These are phyloP conservation scores for Pseudotriccus pelzelni DNA, from an alignment of 2,797 vertebrate species.

Conservation along the genomic window DNA sequence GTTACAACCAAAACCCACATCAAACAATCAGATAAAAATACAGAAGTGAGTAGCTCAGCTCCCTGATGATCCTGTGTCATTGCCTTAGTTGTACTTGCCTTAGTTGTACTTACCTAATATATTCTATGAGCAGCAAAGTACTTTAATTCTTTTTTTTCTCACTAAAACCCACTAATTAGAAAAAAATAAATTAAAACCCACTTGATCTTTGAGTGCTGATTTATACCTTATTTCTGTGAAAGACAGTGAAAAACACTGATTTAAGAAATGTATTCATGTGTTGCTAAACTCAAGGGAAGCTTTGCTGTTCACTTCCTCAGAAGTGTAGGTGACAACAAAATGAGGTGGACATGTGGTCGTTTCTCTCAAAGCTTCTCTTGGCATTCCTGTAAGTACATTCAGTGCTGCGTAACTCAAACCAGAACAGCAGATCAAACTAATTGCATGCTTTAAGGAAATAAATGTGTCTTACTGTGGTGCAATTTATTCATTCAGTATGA, in stretches of 20 bases:
- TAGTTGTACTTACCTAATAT: background rate
- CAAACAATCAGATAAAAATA: background rate
- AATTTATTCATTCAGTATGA: background rate
- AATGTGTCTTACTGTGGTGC: background rate
- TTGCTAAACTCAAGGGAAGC: background rate
- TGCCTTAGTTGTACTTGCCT: background rate
- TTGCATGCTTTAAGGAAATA: background rate
- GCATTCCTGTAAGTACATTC: background rate
- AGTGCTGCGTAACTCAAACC: background rate
- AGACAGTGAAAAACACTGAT: background rate
- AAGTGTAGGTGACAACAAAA: background rate
- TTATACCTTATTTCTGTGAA: background rate
- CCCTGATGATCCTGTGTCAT: background rate
- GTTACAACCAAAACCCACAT: background rate
- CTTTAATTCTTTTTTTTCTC: background rate
- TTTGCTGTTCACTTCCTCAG: background rate
- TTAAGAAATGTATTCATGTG: background rate
- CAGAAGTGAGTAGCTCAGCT: background rate
- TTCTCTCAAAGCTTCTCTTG: background rate
- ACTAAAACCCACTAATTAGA: background rate
- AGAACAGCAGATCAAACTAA: background rate
- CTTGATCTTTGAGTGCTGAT: background rate
- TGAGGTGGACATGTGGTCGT: background rate
- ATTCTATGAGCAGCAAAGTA: background rate
- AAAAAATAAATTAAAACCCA: rapidly evolving